Evolutionary conservation across 1,140 invertebrate species (phyloP).

Genomic region (Drosophila trapezifrons): DNA sequence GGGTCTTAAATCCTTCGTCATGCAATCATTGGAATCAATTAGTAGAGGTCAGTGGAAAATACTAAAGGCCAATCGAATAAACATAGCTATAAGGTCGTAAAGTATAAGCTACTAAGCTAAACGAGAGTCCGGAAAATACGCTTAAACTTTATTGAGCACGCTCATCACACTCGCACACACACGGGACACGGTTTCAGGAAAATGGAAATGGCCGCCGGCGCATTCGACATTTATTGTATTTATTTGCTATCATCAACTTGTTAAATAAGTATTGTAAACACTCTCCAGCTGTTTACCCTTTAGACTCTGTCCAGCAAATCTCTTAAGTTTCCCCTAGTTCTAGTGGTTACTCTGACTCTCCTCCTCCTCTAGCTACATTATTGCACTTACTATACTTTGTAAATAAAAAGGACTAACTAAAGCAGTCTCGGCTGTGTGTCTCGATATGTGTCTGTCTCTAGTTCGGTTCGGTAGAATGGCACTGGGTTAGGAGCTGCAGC

Average conservation of each 20-base stretch:
- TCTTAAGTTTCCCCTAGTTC: conserved; percentile 16
- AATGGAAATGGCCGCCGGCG: conserved; percentile 34
- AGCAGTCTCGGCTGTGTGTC: conserved; percentile 77
- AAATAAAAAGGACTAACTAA: conserved; percentile 71
- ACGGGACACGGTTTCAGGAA: conserved; percentile 3
- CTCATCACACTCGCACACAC: conserved; percentile 58
- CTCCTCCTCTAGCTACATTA: conserved; percentile 33
- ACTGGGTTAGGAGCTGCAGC: conserved; percentile 54
- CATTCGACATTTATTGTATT: conserved; percentile 39
- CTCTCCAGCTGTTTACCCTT: conserved; percentile 32
- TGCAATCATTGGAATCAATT: conserved; percentile 36
- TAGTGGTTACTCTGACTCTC: conserved; percentile 3
- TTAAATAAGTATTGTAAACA: conserved; percentile 42
- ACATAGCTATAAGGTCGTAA: conserved; percentile 60
- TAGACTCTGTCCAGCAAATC: conserved; percentile 78
- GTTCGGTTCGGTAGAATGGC: conserved; percentile 41
- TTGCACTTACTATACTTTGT: conserved; percentile 74
- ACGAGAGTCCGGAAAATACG: conserved; percentile 55
- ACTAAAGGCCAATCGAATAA: conserved; percentile 52
- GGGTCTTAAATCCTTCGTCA: not conserved
- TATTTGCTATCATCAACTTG: conserved; percentile 37
- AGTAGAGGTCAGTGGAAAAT: conserved; percentile 29
- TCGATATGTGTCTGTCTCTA: conserved; percentile 47
- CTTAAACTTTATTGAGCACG: conserved; percentile 67
- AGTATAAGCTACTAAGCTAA: conserved; percentile 69